These are phyloP conservation scores for Strigamia crassipes DNA, from an alignment of 2,888 invertebrate genomes.

Conservation along the genomic window DNA sequence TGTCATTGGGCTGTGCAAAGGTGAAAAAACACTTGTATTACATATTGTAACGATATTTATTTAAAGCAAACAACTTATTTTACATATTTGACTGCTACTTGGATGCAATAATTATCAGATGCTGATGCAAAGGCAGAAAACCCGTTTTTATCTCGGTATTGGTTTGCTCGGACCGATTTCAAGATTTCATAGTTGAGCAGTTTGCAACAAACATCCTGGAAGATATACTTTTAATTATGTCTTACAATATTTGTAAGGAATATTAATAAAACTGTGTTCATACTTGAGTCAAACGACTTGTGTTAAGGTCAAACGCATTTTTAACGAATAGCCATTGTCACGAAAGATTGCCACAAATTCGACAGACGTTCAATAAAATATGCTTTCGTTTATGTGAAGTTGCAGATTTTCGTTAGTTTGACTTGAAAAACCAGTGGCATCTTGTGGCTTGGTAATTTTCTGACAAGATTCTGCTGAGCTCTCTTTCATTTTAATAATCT, in stretches of 20 bases:
- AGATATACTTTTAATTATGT: no score
- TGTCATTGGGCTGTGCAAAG: background rate
- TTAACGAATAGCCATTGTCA: conserved; percentile 67
- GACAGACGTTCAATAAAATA: conserved; percentile 63
- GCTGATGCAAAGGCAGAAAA: conserved; percentile 75
- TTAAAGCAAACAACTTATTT: background rate
- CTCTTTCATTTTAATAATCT: background rate
- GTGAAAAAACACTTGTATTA: background rate
- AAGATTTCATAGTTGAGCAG: conserved; percentile 78
- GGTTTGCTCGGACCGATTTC: conserved; percentile 78
- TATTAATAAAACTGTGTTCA: conserved; percentile 47
- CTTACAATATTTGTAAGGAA: no score
- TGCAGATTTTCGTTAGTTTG: conserved; percentile 75
- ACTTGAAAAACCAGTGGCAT: conserved; percentile 72
- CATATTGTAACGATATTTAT: background rate
- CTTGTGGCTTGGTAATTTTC: conserved; percentile 70
- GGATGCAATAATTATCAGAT: conserved; percentile 62
- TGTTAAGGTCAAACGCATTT: no score
- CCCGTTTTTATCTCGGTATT: conserved; percentile 73
- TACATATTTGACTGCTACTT: conserved; percentile 41
- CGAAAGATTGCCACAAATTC: conserved; percentile 71
- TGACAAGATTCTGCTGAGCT: background rate
- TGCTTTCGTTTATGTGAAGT: conserved; percentile 76
- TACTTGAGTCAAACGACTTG: conserved; percentile 50
- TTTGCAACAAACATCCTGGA: conserved; percentile 78